Evolutionary conservation across 2,888 invertebrate genomes (phyloP).

Genomic region (Synergus laeviventris): DNA sequence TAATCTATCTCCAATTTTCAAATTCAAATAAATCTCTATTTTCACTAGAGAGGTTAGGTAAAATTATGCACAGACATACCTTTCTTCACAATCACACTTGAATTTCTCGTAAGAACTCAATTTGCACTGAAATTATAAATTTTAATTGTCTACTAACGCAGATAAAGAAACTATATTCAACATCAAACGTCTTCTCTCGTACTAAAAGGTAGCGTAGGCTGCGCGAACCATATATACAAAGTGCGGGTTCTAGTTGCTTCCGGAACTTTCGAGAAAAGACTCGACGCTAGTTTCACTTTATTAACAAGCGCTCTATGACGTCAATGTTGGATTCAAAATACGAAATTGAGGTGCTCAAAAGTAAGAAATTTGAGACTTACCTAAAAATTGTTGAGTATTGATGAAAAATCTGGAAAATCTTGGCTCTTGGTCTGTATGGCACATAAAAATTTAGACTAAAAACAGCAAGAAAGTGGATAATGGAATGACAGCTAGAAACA

Average conservation of each 20-base stretch:
- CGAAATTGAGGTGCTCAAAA: background rate
- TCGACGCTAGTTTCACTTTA: conserved; percentile 63
- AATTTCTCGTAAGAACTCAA: conserved; percentile 7
- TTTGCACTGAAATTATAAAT: conserved; percentile 1
- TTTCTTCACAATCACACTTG: conserved; percentile 20
- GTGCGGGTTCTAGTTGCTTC: conserved; percentile 79
- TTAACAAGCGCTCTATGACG: background rate
- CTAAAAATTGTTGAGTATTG: background rate
- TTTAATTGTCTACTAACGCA: background rate
- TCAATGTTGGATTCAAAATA: conserved; percentile 7
- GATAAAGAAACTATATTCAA: conserved; percentile 31
- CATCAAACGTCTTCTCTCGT: conserved; percentile 63
- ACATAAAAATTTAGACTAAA: background rate
- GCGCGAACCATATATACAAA: conserved; percentile 81
- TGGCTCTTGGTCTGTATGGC: background rate
- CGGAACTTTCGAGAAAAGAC: conserved; percentile 81
- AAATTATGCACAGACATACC: conserved; percentile 9
- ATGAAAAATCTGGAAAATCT: background rate
- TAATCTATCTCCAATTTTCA: background rate
- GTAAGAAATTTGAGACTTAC: background rate
- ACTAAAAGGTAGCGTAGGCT: conserved; percentile 77
- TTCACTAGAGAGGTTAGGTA: background rate
- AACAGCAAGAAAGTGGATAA: background rate
- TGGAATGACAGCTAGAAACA: background rate
- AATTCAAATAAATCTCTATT: conserved; percentile 3